phyloP scores from a whole-genome alignment of 2,113 vertebrate genomes.

The Chauna torquata region DNA sequence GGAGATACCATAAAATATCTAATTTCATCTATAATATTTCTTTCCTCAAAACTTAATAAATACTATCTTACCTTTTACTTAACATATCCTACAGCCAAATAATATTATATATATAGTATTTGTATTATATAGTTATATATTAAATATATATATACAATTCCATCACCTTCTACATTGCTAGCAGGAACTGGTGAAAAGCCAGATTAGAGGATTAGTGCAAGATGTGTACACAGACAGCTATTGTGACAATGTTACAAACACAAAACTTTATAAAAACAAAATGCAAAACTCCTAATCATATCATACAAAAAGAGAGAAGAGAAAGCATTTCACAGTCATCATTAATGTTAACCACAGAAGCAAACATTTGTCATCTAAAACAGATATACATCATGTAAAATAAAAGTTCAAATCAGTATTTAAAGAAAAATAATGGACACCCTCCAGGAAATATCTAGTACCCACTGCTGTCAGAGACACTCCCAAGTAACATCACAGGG shows the following conservation, averaged over 20 bases:
- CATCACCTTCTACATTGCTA: background rate
- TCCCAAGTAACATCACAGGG: background rate
- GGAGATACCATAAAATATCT: background rate
- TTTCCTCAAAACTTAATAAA: background rate
- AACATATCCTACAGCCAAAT: background rate
- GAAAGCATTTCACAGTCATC: background rate
- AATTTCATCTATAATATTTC: background rate
- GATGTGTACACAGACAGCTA: background rate
- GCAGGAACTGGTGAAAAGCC: background rate
- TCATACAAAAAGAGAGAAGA: background rate
- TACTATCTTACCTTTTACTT: background rate
- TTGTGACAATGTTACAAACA: background rate
- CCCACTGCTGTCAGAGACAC: background rate
- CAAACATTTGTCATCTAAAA: background rate
- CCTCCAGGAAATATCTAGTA: background rate
- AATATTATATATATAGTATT: background rate
- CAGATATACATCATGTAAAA: background rate
- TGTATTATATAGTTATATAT: background rate
- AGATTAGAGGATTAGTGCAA: background rate
- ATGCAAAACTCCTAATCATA: background rate
- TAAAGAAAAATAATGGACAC: background rate
- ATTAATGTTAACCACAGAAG: background rate
- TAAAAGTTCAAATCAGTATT: background rate
- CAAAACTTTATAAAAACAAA: background rate
- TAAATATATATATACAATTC: background rate